Conservation (phyloP, 2,113 vertebrate species). For the Rhinopomastus cyanomelas region DNA sequence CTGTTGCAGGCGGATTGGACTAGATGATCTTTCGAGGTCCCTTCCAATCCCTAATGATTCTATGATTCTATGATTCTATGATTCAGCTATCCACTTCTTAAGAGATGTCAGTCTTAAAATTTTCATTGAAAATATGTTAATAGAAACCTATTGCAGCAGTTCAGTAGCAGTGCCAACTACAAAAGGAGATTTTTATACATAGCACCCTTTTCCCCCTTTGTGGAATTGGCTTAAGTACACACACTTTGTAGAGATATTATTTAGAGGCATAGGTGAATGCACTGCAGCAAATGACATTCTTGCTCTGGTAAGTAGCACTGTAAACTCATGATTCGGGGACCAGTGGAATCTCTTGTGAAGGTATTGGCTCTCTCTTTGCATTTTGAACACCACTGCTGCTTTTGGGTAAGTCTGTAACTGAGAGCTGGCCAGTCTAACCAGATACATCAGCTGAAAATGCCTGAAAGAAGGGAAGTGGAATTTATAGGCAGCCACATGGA, state of each 20-base stretch:
- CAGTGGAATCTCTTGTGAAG: background rate
- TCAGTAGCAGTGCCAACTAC: background rate
- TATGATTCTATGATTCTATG: too few relatives aligned
- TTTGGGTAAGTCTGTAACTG: background rate
- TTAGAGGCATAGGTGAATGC: background rate
- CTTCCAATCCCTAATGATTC: too few relatives aligned
- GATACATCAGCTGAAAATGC: background rate
- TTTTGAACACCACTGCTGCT: background rate
- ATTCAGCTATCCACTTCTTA: background rate
- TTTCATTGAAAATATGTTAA: background rate
- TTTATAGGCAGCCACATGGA: background rate
- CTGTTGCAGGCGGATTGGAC: too few relatives aligned
- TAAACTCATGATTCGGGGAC: background rate
- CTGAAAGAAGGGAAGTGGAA: background rate
- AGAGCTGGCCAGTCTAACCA: background rate
- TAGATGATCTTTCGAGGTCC: too few relatives aligned
- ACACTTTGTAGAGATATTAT: background rate
- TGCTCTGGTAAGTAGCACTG: background rate
- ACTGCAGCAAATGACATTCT: background rate
- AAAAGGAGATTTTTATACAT: background rate
- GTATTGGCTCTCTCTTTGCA: fast-evolving
- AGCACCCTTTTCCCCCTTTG: background rate
- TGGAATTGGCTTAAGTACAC: background rate
- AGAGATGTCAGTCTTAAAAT: background rate
- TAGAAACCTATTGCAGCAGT: background rate